Evolutionary conservation across 1,140 invertebrate genomes (phyloP).

Genomic region (Plectrocnemia conspersa): DNA sequence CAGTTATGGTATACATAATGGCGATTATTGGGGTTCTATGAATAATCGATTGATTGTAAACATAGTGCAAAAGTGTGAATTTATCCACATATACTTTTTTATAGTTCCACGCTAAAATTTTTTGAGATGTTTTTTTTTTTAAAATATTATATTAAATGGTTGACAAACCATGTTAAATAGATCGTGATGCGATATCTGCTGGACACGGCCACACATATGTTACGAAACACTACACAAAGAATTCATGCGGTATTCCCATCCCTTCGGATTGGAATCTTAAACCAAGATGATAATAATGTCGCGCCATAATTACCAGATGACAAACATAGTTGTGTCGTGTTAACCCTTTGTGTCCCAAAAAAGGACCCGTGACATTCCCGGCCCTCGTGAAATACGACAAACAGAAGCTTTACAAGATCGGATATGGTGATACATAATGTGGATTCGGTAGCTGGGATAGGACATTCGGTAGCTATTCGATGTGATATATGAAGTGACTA

Average conservation of each 20-base stretch:
- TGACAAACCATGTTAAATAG: too few species aligned
- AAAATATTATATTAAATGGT: too few species aligned
- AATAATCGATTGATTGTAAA: too few species aligned
- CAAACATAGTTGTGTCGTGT: slow-evolving; percentile 16
- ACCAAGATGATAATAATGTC: slow-evolving; percentile 15
- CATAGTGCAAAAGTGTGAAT: too few species aligned
- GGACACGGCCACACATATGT: slow-evolving; percentile 12
- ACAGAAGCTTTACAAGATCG: not conserved
- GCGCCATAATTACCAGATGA: slow-evolving; percentile 16
- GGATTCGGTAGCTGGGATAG: slow-evolving; percentile 4
- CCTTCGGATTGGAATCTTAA: slow-evolving; percentile 14
- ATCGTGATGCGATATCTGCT: too few species aligned
- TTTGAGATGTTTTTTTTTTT: too few species aligned
- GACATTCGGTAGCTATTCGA: too few species aligned
- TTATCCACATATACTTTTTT: too few species aligned
- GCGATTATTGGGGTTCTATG: too few species aligned
- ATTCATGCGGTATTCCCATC: not conserved
- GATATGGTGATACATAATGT: too few species aligned
- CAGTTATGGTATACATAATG: too few species aligned
- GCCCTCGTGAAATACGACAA: not conserved
- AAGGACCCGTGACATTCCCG: slow-evolving; percentile 1
- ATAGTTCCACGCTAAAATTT: too few species aligned
- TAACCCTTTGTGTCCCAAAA: not conserved
- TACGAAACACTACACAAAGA: slow-evolving; percentile 9
- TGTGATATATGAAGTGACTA: not conserved